phyloP scores from a whole-genome alignment of 2,797 vertebrate genomes.

The Sebastes hubbsi region DNA sequence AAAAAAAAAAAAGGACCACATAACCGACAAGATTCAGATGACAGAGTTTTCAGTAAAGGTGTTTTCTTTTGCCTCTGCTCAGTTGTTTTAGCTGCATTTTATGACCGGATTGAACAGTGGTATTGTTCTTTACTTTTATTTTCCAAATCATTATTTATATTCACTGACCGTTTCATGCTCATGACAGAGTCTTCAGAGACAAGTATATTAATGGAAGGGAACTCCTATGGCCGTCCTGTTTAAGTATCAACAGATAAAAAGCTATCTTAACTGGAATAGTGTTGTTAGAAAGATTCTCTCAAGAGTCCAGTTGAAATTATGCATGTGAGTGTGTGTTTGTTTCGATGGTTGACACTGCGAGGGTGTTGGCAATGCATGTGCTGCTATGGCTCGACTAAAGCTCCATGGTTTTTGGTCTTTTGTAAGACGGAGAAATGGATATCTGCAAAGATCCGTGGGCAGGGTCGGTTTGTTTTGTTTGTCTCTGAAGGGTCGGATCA shows the following conservation, averaged over 20 bases:
- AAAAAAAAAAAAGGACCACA: not conserved
- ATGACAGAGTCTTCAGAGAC: constrained; percentile 33
- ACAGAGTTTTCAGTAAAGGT: not conserved
- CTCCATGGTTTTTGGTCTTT: constrained; percentile 21
- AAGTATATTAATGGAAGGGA: constrained; percentile 51
- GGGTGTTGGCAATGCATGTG: constrained; percentile 46
- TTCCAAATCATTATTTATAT: not conserved
- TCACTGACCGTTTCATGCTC: not conserved
- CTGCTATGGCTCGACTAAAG: constrained; percentile 46
- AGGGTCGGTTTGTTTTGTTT: constrained; percentile 7
- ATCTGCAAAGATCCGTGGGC: not conserved
- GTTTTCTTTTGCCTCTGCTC: constrained; percentile 28
- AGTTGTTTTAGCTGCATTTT: constrained; percentile 26
- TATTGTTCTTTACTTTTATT: constrained; percentile 10
- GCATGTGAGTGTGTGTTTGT: constrained; percentile 41
- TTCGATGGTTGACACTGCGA: constrained; percentile 36
- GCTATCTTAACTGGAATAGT: constrained; percentile 44
- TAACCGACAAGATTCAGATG: not conserved
- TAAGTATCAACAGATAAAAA: constrained; percentile 16
- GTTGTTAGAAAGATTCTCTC: constrained; percentile 22
- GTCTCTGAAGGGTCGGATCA: constrained; percentile 33
- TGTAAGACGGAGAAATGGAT: constrained; percentile 28
- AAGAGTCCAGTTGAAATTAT: constrained; percentile 40
- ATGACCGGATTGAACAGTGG: not conserved
- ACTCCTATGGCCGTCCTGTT: constrained; percentile 42